Evolutionary conservation across 2,888 invertebrate species (phyloP), one percentile per base, ranked within the genome.

Genomic region (Chymomyza fuscimana): DNA sequence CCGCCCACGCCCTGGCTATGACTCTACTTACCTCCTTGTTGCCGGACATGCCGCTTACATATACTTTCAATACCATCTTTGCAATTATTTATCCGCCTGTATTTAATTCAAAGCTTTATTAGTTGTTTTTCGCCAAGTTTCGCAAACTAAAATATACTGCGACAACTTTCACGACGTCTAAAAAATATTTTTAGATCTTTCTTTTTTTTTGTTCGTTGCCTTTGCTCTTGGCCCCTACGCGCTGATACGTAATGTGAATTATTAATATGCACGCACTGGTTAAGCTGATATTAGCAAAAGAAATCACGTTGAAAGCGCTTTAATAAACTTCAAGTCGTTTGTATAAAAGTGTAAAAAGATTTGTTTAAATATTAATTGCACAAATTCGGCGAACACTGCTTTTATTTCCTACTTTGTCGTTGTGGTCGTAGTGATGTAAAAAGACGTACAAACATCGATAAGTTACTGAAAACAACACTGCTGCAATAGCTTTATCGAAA

Each of bases 1-100:
- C 74, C 79, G 64, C 81, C 74, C 58, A 73, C 80, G 66, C 56
- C 54, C n/a, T 32, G 60, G 5, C 70, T 64, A 66, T 74, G 2
- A 7, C 32, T 32, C 6, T 65, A 89, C 94, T 94, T 93, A 97
- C 97, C 96, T 97, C 97, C 93, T 97, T 97, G 92, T 97, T 97
- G 90, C 97, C 97, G 90, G 97, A 97, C 93, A 97, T 97, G 90
- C 97, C 97, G 92, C 97, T 97, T 91, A 97, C 93, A 93, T 96
- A 97, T 81, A 97, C 95, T 94, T 97, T 97, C 90, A 97, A 95
- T 92, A 96, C 97, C 97, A 97, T 97, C 92, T 90, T 89, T 67
- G 76, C 74, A 80, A 73, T 82, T 75, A 65, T 73, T 70, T 65
- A 69, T 72, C 40, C 59, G 54, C 58, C 67, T 76, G 65, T 66